phyloP scores from a whole-genome alignment of 2,797 vertebrate genomes.

The Epinephelus awoara region DNA sequence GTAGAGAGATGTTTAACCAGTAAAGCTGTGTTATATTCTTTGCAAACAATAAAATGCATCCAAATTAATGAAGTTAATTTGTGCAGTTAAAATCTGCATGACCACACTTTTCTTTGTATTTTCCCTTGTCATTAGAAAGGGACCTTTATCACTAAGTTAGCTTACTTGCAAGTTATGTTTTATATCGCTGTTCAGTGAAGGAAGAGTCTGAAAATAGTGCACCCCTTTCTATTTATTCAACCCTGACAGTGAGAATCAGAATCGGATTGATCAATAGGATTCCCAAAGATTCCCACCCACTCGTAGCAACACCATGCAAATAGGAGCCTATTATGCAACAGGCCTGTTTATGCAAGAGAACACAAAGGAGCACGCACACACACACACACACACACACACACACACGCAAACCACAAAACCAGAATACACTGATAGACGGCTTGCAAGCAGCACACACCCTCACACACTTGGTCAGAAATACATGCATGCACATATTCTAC shows the following conservation, averaged over 20 bases:
- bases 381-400: slow-evolving; percentile 39
- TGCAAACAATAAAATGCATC: not conserved
- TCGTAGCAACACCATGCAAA: slow-evolving; percentile 71
- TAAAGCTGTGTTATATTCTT: too few species aligned
- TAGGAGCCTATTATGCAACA: slow-evolving; percentile 78
- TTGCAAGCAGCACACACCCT: slow-evolving; percentile 3
- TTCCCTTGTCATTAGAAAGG: not conserved
- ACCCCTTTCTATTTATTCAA: not conserved
- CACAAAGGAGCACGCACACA: slow-evolving; percentile 36
- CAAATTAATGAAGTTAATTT: not conserved
- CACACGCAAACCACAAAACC: slow-evolving; percentile 62
- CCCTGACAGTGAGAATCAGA: not conserved
- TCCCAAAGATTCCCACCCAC: not conserved
- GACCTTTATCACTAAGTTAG: not conserved
- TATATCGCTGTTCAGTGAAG: not conserved
- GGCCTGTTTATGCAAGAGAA: slow-evolving; percentile 72
- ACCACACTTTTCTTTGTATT: not conserved
- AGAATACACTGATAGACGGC: slow-evolving; percentile 38
- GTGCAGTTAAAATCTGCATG: not conserved
- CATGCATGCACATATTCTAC: not conserved
- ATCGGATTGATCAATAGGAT: not conserved
- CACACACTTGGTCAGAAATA: slow-evolving; percentile 25
- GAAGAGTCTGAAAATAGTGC: not conserved
- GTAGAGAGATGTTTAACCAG: not conserved
- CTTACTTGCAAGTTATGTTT: not conserved